phyloP scores from a whole-genome alignment of 2,888 invertebrate genomes.

The Acrobeloides nanus region DNA sequence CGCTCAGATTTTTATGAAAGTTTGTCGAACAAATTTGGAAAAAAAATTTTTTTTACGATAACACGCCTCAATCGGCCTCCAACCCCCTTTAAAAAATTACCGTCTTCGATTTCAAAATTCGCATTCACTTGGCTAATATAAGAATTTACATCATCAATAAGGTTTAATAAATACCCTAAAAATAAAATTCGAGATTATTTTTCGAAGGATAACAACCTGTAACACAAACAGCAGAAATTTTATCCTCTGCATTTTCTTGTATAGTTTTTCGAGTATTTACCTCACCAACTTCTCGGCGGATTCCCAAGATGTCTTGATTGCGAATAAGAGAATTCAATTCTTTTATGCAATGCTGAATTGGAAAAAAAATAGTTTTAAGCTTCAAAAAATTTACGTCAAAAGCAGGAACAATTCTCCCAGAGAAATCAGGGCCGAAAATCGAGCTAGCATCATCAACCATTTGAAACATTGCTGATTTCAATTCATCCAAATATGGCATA shows the following conservation, averaged over 20 bases:
- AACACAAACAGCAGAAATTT: constrained; percentile 25
- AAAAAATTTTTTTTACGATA: no score
- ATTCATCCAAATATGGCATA: constrained; percentile 23
- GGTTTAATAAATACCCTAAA: constrained; percentile 15
- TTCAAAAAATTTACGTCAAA: constrained; percentile 24
- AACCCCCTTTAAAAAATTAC: not conserved
- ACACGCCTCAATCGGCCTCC: no score
- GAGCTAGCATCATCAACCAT: constrained; percentile 24
- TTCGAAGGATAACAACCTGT: no score
- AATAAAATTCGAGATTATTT: constrained; percentile 7
- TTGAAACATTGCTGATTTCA: constrained; percentile 25
- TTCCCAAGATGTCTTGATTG: constrained; percentile 21
- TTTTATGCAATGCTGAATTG: constrained; percentile 14
- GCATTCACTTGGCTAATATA: constrained; percentile 12
- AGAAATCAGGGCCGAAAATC: constrained; percentile 24
- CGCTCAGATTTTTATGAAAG: no score
- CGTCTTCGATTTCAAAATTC: constrained; percentile 1
- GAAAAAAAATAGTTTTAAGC: constrained; percentile 2
- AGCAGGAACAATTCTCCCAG: constrained; percentile 22
- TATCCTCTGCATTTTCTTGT: constrained; percentile 28
- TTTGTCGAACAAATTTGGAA: not conserved
- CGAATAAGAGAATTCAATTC: constrained; percentile 22
- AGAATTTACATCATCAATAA: constrained; percentile 22
- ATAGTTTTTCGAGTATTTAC: constrained; percentile 11
- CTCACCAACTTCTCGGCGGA: constrained; percentile 12